Evolutionary conservation across 2,888 invertebrate genomes (phyloP), one percentile per base, ranked within the genome.

Genomic region (Lasioglossum villosulum): DNA sequence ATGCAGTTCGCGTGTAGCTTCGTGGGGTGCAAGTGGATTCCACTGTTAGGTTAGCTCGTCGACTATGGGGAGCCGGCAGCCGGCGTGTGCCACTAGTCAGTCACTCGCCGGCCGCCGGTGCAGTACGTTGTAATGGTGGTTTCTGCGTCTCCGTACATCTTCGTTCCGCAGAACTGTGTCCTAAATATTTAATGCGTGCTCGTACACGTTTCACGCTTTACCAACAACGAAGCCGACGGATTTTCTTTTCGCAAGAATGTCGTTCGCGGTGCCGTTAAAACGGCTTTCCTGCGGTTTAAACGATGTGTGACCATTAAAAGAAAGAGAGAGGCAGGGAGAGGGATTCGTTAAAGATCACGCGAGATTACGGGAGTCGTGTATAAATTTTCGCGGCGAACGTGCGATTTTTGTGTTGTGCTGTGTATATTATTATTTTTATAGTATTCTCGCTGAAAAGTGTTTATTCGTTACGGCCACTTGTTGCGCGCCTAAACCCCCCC

Each of bases 61-160:
- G 84, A 84, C 73, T 77, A 80, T 76, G 78, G 84, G 66, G 75
- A 84, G 84, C 82, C 88, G 89, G 89, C 88, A 84, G 84, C 83
- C 88, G 89, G 89, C 88, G 92, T 88, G 88, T 87, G 90, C 86
- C 90, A 80, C 86, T 84, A 88, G 89, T 91, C 93, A 93, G 93
- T 93, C 89, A 92, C 87, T 93, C 93, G 92, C 93, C 93, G 93
- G 91, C 91, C 89, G 90, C 91, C 91, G 92, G 91, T 91, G 91
- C 63, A 88, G 91, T 75, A 89, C 80, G 90, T 90, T 72, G 83
- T 56, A 70, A 34, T 75, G 56, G 81, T 79, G 63, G 75, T 48
- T 56, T 66, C 30, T 78, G 52, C 71, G 37, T 30, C 23, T 30
- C 52, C 66, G 14, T 48, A 72, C 59, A 74, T 84, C 73, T 80